Evolutionary conservation across 2,113 vertebrate species (phyloP).

Genomic region (Thalassoma bifasciatum): DNA sequence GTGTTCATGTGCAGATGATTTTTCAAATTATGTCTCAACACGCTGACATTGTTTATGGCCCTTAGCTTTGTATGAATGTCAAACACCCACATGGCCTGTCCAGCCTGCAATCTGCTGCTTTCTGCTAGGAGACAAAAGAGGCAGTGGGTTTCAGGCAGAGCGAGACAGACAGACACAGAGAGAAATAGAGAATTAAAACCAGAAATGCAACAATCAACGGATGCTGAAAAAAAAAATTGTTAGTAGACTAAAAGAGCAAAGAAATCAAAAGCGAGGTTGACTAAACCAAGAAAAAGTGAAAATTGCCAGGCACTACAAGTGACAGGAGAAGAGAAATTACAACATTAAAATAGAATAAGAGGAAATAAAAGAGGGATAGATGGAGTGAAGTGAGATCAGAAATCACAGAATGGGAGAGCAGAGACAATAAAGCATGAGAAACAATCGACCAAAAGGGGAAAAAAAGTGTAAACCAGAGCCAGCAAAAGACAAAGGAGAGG

Average conservation of each 20-base stretch:
- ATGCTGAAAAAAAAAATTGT: conserved; percentile 12
- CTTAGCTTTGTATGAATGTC: conserved; percentile 47
- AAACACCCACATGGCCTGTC: conserved; percentile 64
- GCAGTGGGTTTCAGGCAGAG: background rate
- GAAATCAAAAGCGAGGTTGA: background rate
- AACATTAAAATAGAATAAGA: conserved; percentile 7
- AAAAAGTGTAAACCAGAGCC: conserved; percentile 1
- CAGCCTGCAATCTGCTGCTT: conserved; percentile 63
- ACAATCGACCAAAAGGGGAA: background rate
- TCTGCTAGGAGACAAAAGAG: conserved; percentile 63
- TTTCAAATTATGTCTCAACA: conserved; percentile 42
- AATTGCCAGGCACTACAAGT: background rate
- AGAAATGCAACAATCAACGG: conserved; percentile 28
- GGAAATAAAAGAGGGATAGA: background rate
- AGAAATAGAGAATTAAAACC: conserved; percentile 25
- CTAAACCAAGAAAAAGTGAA: background rate
- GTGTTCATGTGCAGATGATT: conserved; percentile 29
- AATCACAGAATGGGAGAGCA: background rate
- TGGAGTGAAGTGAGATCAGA: background rate
- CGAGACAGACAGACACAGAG: background rate
- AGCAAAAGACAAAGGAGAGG: background rate
- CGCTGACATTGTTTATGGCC: conserved; percentile 46
- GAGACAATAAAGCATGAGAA: conserved; percentile 1
- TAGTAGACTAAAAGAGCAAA: background rate
- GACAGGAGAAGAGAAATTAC: background rate